Base-by-base conservation (phyloP, 2,888 invertebrate genomes). In the Neoscelio sp. region DNA sequence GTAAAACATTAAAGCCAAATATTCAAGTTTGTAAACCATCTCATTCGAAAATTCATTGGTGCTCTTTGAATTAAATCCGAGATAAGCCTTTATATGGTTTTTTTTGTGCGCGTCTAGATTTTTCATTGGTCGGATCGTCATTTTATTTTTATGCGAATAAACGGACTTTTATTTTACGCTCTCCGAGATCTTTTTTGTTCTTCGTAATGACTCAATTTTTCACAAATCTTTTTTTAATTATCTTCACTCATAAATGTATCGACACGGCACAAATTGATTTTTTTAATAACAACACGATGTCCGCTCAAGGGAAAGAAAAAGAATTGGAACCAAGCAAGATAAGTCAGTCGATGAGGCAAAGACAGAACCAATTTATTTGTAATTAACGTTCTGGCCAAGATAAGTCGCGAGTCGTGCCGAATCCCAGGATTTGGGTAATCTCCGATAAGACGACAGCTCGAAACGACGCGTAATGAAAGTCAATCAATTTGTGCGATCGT, bases 1-100 rank as follows among this genome's bases (percentile, higher is more conserved):
- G 77, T 77, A 38, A 71, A 75, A 80, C 80, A 58, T 80, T 74
- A 80, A 80, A 80, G 80, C 46, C 62, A 54, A 52, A 70, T 64
- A 70, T 48, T 65, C 70, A 40, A 28, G 54, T 71, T 71, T 78
- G 74, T 77, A 70, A 74, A 80, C 68, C 70, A 75, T 46, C 74
- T 56, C 30, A 71, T 48, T 54, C 52, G 60, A 65, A 78, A 78
- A 74, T 56, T 70, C 77, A 80, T 75, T 75, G 67, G 54, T 67
- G 73, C 77, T 77, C 54, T 77, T 77, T 70, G 67, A 77, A 77
- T 74, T 67, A 64, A 77, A 60, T 70, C 64, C 42, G 30, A 79
- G 79, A 79, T 79, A 75, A 78, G 46, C 78, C 20, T 78, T 73
- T 73, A 56, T 62, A 10, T 13, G 52, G 20, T 35, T 28, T 62